These are phyloP conservation scores for Copidosoma aretas DNA, from an alignment of 2,888 invertebrate genomes.

Conservation along the genomic window DNA sequence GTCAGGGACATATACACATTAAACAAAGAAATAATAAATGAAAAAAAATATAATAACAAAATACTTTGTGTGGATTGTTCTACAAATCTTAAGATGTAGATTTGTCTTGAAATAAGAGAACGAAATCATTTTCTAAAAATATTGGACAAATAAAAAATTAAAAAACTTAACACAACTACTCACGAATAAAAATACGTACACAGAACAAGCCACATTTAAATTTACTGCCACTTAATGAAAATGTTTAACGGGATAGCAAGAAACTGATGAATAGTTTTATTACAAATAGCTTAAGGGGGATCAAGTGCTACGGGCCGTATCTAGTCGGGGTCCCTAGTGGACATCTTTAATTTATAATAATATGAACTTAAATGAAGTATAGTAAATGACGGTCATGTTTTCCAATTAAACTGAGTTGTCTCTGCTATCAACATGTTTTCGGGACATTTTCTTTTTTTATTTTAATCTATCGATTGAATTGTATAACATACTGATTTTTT, in stretches of 20 bases:
- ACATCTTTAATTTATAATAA: no score
- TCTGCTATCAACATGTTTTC: no score
- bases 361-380: slow-evolving; percentile 2
- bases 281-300: no score
- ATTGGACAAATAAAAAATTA: slow-evolving; percentile 30
- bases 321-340: no score
- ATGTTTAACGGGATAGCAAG: slow-evolving; percentile 47
- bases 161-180: slow-evolving; percentile 33
- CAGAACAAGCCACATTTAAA: slow-evolving; percentile 59
- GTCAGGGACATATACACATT: slow-evolving; percentile 54
- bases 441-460: no score
- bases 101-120: slow-evolving; percentile 43
- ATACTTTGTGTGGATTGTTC: slow-evolving; percentile 57
- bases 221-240: slow-evolving; percentile 53
- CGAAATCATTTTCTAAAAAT: slow-evolving; percentile 14
- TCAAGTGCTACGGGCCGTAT: no score
- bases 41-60: slow-evolving; percentile 38
- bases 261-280: no score
- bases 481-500: no score
- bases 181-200: slow-evolving; percentile 51
- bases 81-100: slow-evolving; percentile 41
- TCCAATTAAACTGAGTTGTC: no score
- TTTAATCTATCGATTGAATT: no score
- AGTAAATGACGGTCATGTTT: no score
- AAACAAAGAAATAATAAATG: slow-evolving; percentile 36